A percentile compares a stretch with the other conserved stretches of the same genome.
Evolutionary conservation across 2,113 vertebrate genomes (phyloP).

Genomic region (Malurus alboscapulatus): DNA sequence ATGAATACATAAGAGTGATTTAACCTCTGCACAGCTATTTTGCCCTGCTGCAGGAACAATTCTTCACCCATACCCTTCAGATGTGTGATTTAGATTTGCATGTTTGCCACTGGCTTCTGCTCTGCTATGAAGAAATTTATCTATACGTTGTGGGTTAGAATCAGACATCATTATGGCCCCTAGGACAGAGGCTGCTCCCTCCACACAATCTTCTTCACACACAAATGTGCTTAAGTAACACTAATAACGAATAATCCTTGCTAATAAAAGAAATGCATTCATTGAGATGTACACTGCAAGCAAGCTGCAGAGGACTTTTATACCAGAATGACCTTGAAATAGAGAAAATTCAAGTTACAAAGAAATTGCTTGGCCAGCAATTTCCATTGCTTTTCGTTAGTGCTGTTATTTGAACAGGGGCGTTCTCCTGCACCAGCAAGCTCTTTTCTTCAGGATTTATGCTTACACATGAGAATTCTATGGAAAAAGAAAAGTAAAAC

Average conservation of each 20-base stretch:
- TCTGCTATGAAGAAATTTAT: neutral
- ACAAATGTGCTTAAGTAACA: neutral
- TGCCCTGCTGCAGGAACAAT: neutral
- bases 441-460: neutral
- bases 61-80: neutral
- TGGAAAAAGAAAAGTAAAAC: neutral
- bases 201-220: neutral
- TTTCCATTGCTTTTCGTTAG: constrained; percentile 5
- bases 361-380: constrained; percentile 23
- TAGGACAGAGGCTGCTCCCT: neutral
- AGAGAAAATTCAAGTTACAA: neutral
- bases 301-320: neutral
- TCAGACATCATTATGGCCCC: neutral
- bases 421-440: neutral
- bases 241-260: neutral
- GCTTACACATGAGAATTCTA: constrained; percentile 13
- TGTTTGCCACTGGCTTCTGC: neutral
- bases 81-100: neutral
- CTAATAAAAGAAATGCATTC: neutral
- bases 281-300: neutral
- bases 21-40: neutral
- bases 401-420: neutral
- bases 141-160: neutral
- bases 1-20: neutral
- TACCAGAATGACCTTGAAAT: constrained; percentile 3